Evolutionary conservation across 2,888 invertebrate species (phyloP), one percentile per base, ranked within the genome.

Genomic region (Cinara cedri): DNA sequence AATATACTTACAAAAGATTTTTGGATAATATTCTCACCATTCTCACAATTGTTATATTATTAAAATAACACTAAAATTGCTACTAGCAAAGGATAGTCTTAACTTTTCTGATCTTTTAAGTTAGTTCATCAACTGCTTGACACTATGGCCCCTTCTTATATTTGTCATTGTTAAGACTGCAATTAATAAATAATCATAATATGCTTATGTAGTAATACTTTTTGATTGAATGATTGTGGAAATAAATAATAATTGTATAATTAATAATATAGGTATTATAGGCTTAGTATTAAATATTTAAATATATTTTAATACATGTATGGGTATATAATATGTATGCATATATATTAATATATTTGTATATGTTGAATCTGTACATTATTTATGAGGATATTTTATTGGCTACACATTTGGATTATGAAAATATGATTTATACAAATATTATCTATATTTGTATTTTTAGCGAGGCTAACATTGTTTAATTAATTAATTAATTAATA

Each of bases 311-410:
- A n/a, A 34, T 71, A 44, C 34, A 4, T 34, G 6, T 34, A 34
- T 34, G 10, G 19, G 16, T 71, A 55, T 71, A 21, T 24, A 46
- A 11, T 54, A 4, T 54, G 55, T 44, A 46, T 19, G 11, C n/a
- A 24, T 55, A 26, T 72, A 14, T 60, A 62, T 60, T 34, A n/a
- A 46, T 72, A 63, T 74, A 51, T 74, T 42, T 75, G 16, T 63
- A 11, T 54, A 34, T 75, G 9, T 65, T 11, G 54, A 51, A 65
- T 65, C 13, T 65, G 54, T 75, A 75, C 74, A 75, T 75, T 75
- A 75, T 75, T 75, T 75, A 75, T 75, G 74, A 75, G 74, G 54
- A 75, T 75, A 75, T 75, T 75, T 65, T 63, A 54, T 75, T 75
- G 74, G 44, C 54, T 21, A 21, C 8, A 75, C 42, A 49, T n/a